Base-by-base conservation (phyloP, 2,113 vertebrate species). In the Nettapus auritus region DNA sequence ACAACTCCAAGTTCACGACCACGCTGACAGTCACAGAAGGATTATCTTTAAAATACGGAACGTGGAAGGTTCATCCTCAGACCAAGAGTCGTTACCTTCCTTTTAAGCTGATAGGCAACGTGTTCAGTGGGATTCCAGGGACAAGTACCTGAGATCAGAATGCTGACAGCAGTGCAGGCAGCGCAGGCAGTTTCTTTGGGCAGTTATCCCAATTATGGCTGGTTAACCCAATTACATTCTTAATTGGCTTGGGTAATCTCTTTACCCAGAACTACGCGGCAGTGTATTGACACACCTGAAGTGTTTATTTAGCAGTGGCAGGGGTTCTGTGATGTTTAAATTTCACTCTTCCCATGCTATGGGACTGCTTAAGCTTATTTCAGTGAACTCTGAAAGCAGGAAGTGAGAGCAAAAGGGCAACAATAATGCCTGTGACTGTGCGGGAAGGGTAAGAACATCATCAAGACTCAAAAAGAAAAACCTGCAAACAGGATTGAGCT, bases 341-440 rank as follows among this genome's bases (percentile, higher is more conserved):
- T 77, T 64, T 78, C 40, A 2, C 26, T 82, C 29, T 57, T 31
- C 18, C 66, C 7, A 42, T 50, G 9, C n/a, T n/a, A n/a, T n/a
- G n/a, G 46, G 53, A 66, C 8, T 70, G 14, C 13, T 38, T 44
- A 50, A 5, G 8, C 34, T 55, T 19, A 46, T 28, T 53, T 73
- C 67, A n/a, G 26, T 22, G 69, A 62, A 29, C 69, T 16, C 8
- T 36, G 78, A 44, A 62, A 89, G 59, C 79, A 86, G 18, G 29
- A 21, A 21, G n/a, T 0, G 5, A 69, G 70, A 63, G 34, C 0
- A 55, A 42, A 18, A 4, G 9, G n/a, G 18, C 42, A 8, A 50
- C 64, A 33, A 33, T 9, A 11, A 8, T 0, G 2, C n/a, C n/a
- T n/a, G 21, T 8, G 25, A 17, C 0, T 11, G 63, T 2, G 56